Evolutionary conservation across 2,888 invertebrate species (phyloP).

Genomic region (Diadegma fenestrale): DNA sequence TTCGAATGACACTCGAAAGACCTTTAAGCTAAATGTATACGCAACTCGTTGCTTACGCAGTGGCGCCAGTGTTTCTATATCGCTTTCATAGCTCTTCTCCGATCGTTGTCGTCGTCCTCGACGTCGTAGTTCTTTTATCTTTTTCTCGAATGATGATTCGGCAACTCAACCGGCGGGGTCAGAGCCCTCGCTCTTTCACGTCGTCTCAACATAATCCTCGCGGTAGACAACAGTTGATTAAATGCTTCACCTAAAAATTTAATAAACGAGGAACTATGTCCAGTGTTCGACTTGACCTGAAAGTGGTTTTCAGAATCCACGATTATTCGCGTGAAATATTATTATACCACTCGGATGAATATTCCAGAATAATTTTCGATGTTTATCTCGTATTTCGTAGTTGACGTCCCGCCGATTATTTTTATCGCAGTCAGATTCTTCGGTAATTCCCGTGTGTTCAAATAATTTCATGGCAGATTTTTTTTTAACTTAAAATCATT

Average conservation of each 20-base stretch:
- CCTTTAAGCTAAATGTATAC: slow-evolving; percentile 2
- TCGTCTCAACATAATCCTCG: neutral
- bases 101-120: neutral
- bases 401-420: neutral
- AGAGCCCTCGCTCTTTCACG: slow-evolving; percentile 15
- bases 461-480: neutral
- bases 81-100: slow-evolving; percentile 54
- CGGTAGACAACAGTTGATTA: neutral
- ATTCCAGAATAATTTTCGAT: neutral
- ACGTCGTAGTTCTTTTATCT: slow-evolving; percentile 51
- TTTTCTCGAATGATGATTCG: slow-evolving; percentile 56
- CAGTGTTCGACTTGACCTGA: neutral
- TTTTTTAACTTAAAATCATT: neutral
- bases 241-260: neutral
- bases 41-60: slow-evolving; percentile 15
- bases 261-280: neutral
- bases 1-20: slow-evolving; percentile 31
- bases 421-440: neutral
- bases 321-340: neutral
- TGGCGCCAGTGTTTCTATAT: slow-evolving; percentile 66
- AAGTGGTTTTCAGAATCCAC: neutral
- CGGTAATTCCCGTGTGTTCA: neutral
- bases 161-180: slow-evolving; percentile 43
- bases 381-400: neutral
- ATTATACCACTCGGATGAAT: slow-evolving; percentile 6